A percentile compares a stretch with the other conserved stretches of the same genome.
Conservation (phyloP, 2,888 invertebrate species). For the Eupeodes luniger region DNA sequence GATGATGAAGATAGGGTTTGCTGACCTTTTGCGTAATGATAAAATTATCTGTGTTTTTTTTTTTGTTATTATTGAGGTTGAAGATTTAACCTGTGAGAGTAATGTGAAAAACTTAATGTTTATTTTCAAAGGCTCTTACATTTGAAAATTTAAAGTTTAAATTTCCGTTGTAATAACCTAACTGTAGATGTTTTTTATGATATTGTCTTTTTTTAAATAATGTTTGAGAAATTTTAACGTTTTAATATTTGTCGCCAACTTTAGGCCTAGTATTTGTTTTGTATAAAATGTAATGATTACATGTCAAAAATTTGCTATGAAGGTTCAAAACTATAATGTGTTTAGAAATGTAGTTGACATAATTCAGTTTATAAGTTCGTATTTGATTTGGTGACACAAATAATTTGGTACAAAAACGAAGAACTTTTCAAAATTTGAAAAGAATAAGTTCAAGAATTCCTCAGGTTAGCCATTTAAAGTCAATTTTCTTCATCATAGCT, state of each 20-base stretch:
- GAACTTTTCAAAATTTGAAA: too few species aligned
- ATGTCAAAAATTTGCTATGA: too few species aligned
- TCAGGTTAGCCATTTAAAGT: too few species aligned
- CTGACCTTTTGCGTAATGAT: conserved; percentile 26
- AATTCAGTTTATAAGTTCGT: too few species aligned
- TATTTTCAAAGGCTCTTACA: background rate
- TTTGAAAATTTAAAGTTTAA: background rate
- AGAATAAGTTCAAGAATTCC: too few species aligned
- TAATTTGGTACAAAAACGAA: too few species aligned
- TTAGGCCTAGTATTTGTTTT: background rate
- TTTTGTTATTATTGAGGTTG: conserved; percentile 2
- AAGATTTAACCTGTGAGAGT: background rate
- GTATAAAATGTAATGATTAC: too few species aligned
- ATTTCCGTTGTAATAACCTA: background rate
- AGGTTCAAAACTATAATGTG: too few species aligned
- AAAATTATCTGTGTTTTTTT: background rate
- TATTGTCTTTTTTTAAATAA: background rate
- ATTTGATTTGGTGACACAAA: too few species aligned
- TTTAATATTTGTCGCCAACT: background rate
- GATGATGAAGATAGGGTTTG: conserved; percentile 7
- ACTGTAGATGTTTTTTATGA: background rate
- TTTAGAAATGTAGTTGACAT: too few species aligned
- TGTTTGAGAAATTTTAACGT: background rate
- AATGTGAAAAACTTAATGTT: conserved; percentile 22
- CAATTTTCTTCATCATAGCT: too few species aligned